A percentile compares a stretch with the other conserved stretches of the same genome.
Evolutionary conservation across 2,113 vertebrate genomes (phyloP).

Genomic region (Thalassoma bifasciatum): DNA sequence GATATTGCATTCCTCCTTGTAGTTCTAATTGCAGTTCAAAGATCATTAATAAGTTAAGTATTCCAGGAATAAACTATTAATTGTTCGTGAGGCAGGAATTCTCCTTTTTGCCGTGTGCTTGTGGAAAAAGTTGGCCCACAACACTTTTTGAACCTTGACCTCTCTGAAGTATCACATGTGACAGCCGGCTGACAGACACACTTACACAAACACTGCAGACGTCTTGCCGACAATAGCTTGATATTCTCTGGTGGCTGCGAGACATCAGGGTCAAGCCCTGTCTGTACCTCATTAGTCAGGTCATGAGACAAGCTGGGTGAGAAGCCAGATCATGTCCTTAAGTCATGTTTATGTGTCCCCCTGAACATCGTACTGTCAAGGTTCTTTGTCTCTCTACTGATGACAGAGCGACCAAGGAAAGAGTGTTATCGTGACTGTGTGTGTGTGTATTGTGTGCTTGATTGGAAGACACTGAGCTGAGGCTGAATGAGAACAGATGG

Average conservation of each 20-base stretch:
- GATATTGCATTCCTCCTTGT: not conserved
- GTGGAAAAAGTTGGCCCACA: conserved; percentile 38
- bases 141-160: conserved; percentile 52
- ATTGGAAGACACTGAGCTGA: conserved; percentile 71
- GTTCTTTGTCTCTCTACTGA: conserved; percentile 35
- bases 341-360: conserved; percentile 58
- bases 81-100: conserved; percentile 1
- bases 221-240: conserved; percentile 33
- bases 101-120: conserved; percentile 25
- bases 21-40: not conserved
- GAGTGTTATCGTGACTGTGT: conserved; percentile 28
- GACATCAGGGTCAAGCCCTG: conserved; percentile 55
- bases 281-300: conserved; percentile 72
- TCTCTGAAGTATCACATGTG: conserved; percentile 28
- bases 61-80: conserved; percentile 28
- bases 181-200: conserved; percentile 37
- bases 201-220: conserved; percentile 31
- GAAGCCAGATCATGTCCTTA: conserved; percentile 45
- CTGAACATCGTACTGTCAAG: conserved; percentile 39
- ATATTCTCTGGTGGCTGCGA: conserved; percentile 55
- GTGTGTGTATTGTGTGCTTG: conserved; percentile 48
- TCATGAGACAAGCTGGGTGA: conserved; percentile 48
- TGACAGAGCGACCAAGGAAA: conserved; percentile 58
- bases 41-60: conserved; percentile 9
- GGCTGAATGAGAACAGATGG: conserved; percentile 87